phyloP scores from a whole-genome alignment of 2,797 vertebrate species.

The Microchirus variegatus region DNA sequence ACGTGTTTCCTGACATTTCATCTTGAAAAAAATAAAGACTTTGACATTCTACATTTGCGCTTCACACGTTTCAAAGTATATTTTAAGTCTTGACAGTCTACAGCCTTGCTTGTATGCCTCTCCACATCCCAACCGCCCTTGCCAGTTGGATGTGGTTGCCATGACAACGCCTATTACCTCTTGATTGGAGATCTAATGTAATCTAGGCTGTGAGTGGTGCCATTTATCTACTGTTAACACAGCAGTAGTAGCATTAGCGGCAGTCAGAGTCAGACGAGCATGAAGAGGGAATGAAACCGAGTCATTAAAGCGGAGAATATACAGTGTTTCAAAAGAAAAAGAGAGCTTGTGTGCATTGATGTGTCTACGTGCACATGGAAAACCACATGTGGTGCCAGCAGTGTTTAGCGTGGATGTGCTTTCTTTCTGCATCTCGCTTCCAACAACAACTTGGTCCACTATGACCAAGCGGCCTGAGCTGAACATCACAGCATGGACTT shows the following conservation, averaged over 20 bases:
- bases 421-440: constrained; percentile 4
- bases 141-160: constrained; percentile 51
- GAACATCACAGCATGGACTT: constrained; percentile 18
- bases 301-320: constrained; percentile 16
- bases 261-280: constrained; percentile 27
- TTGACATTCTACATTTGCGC: background rate
- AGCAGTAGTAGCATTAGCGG: constrained; percentile 38
- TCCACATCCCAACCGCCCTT: background rate
- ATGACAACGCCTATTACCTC: constrained; percentile 59
- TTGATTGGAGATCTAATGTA: constrained; percentile 62
- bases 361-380: background rate
- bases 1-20: background rate
- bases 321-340: background rate
- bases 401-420: background rate
- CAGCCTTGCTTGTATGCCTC: background rate
- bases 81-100: constrained; percentile 11
- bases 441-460: background rate
- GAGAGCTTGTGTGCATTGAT: background rate
- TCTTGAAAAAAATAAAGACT: background rate
- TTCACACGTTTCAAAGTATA: constrained; percentile 1
- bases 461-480: background rate
- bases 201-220: constrained; percentile 45
- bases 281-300: constrained; percentile 18
- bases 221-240: constrained; percentile 59
- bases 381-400: background rate